These are phyloP conservation scores for Pelagia noctiluca DNA, from an alignment of 30 jellyfish, hydroid and myxozoan species.

Conservation along the genomic window DNA sequence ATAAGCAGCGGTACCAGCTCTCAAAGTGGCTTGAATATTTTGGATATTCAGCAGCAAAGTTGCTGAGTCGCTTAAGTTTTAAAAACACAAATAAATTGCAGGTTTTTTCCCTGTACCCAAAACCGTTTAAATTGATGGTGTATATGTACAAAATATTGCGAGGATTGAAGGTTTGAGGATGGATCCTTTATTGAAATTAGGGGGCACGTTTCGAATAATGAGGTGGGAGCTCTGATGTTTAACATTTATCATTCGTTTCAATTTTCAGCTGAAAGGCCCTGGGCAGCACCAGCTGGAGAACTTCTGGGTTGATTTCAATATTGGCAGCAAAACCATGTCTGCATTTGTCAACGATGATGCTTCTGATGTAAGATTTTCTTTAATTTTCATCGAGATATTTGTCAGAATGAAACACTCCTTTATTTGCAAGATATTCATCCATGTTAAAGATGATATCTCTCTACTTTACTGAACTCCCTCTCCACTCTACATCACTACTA, in stretches of 20 bases:
- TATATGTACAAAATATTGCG: background rate
- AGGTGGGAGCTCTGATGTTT: background rate
- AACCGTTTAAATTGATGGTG: too few relatives aligned
- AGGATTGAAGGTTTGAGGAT: background rate
- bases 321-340: conserved; percentile 74
- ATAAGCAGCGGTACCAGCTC: too few relatives aligned
- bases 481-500: background rate
- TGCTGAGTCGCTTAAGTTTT: too few relatives aligned
- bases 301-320: conserved; percentile 86
- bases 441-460: too few relatives aligned
- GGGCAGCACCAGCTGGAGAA: conserved; percentile 45
- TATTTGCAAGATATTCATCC: too few relatives aligned
- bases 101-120: too few relatives aligned
- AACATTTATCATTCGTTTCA: background rate
- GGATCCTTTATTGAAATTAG: too few relatives aligned
- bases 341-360: conserved; percentile 78
- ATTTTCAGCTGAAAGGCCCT: conserved; percentile 75
- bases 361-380: background rate
- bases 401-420: background rate
- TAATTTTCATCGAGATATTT: background rate
- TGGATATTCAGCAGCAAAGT: too few relatives aligned
- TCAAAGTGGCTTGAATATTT: too few relatives aligned
- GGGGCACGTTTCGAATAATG: background rate
- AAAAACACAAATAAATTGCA: too few relatives aligned
- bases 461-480: too few relatives aligned